A percentile compares a stretch with the other conserved stretches of the same genome.
phyloP scores from a whole-genome alignment of 2,888 invertebrate genomes.

The Syrphus vitripennis region DNA sequence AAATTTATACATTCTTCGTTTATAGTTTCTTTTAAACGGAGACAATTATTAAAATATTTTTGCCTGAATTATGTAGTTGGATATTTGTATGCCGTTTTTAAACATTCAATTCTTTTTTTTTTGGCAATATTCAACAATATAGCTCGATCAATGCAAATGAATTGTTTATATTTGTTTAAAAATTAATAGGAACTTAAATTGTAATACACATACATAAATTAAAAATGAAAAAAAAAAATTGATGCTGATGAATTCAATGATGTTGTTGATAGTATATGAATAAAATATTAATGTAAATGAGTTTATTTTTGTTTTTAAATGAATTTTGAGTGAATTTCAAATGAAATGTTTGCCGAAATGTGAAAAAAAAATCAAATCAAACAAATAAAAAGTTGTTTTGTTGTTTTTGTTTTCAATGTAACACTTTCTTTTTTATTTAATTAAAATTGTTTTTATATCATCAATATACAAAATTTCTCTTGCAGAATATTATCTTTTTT shows the following conservation, averaged over 20 bases:
- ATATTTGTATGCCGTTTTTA: too few relatives aligned
- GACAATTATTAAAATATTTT: too few relatives aligned
- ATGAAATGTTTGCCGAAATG: conserved; percentile 42
- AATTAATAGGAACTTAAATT: conserved; percentile 68
- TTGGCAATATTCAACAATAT: neutral
- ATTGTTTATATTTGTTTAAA: conserved; percentile 21
- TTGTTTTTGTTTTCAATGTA: conserved; percentile 56
- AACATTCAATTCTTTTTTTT: neutral
- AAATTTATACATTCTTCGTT: too few relatives aligned
- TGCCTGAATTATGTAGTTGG: too few relatives aligned
- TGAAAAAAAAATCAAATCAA: conserved; percentile 41
- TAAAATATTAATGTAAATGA: conserved; percentile 20
- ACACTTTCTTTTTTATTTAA: conserved; percentile 68
- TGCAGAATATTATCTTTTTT: neutral
- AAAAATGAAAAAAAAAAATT: conserved; percentile 33
- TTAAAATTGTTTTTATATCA: conserved; percentile 52
- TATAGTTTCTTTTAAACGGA: too few relatives aligned
- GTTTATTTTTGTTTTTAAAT: neutral
- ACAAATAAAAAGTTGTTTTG: conserved; percentile 35
- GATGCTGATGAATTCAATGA: conserved; percentile 71
- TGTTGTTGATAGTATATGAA: conserved; percentile 44
- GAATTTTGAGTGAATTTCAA: conserved; percentile 42
- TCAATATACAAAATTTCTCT: conserved; percentile 70
- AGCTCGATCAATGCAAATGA: conserved; percentile 34
- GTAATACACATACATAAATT: conserved; percentile 5